Evolutionary conservation across 2,888 invertebrate species (phyloP).

Genomic region (Acleris emargana): DNA sequence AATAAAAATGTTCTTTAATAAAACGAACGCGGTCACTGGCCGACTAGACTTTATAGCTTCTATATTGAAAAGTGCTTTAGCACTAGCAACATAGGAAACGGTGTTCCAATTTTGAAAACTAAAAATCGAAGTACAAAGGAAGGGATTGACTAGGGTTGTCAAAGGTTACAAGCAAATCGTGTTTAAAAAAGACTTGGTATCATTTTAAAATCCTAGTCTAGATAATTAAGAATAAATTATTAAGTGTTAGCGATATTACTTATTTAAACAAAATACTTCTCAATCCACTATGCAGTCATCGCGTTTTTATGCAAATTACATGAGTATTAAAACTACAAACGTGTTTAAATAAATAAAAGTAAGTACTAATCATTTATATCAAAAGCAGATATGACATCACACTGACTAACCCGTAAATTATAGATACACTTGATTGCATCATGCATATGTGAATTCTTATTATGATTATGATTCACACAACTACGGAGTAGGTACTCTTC

Average conservation of each 20-base stretch:
- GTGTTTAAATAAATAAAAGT: background rate
- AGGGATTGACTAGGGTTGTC: conserved; percentile 25
- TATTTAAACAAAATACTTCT: no score
- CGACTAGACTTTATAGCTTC: background rate
- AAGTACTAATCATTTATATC: background rate
- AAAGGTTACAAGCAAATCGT: background rate
- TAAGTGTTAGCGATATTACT: no score
- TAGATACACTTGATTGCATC: no score
- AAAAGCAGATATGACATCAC: conserved; percentile 1
- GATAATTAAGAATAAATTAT: no score
- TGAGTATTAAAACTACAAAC: background rate
- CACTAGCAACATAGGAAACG: conserved; percentile 35
- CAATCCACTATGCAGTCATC: no score
- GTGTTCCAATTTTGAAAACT: conserved; percentile 48
- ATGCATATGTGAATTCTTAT: no score
- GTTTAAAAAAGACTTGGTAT: background rate
- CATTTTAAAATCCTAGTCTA: no score
- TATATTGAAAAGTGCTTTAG: conserved; percentile 34
- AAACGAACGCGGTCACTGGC: background rate
- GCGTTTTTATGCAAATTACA: background rate
- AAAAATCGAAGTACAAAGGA: conserved; percentile 39
- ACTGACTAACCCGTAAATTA: background rate
- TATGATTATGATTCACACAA: no score
- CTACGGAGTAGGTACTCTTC: background rate
- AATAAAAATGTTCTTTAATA: background rate